These are phyloP conservation scores for Neocrepidodera transversa DNA, from an alignment of 2,888 invertebrate species.

Conservation along the genomic window DNA sequence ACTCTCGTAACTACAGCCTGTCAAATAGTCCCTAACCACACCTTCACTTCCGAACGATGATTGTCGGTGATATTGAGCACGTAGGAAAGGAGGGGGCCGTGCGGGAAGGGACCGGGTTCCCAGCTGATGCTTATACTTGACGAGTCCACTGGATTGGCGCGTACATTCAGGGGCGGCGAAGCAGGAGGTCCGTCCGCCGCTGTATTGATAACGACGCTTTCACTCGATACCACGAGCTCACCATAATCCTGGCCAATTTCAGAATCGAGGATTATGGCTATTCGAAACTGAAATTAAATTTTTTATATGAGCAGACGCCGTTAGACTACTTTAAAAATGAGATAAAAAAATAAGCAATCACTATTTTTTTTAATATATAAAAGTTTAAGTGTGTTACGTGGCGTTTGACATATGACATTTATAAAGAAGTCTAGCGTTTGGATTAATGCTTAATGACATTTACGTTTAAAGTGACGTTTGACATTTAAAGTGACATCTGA, in stretches of 20 bases:
- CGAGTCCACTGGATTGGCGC: conserved; percentile 80
- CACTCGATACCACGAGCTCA: conserved; percentile 73
- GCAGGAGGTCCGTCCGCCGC: conserved; percentile 75
- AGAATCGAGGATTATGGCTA: conserved; percentile 77
- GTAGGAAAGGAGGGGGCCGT: conserved; percentile 88
- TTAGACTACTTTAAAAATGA: too few species aligned
- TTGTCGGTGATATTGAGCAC: conserved; percentile 71
- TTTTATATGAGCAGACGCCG: not conserved
- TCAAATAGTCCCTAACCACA: conserved; percentile 43
- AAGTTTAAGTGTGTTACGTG: too few species aligned
- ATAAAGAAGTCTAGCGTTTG: too few species aligned
- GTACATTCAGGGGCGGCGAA: conserved; percentile 77
- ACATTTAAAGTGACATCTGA: too few species aligned
- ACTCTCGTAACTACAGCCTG: not conserved
- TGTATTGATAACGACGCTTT: conserved; percentile 80
- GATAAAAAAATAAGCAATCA: too few species aligned
- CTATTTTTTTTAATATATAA: too few species aligned
- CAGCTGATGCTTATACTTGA: conserved; percentile 86
- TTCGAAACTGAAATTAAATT: conserved; percentile 75
- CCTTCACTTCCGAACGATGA: conserved; percentile 60
- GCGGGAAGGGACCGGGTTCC: conserved; percentile 86
- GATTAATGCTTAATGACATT: not conserved
- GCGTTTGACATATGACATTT: too few species aligned
- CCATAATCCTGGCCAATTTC: conserved; percentile 17
- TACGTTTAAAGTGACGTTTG: not conserved